Evolutionary conservation across 2,113 vertebrate genomes (phyloP).

Genomic region (Nipponia nippon): DNA sequence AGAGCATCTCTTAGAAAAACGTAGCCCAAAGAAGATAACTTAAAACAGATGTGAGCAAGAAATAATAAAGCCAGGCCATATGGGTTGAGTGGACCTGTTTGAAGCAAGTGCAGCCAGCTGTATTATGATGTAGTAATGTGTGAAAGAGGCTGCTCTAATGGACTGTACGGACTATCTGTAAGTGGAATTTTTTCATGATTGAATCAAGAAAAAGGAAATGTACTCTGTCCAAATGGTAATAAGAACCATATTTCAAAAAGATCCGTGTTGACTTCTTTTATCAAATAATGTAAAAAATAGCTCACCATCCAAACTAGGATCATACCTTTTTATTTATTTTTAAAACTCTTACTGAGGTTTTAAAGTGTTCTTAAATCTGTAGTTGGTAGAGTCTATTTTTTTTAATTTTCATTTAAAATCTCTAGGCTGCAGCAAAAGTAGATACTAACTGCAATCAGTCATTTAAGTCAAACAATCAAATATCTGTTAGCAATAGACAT

Average conservation of each 20-base stretch:
- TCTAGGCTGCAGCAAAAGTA: not conserved
- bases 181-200: constrained; percentile 36
- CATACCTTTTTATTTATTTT: constrained; percentile 34
- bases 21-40: not conserved
- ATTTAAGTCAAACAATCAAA: not conserved
- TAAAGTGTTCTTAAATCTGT: not conserved
- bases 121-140: constrained; percentile 54
- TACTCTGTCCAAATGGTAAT: constrained; percentile 38
- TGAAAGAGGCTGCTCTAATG: constrained; percentile 33
- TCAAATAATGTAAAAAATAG: not conserved
- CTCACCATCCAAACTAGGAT: not conserved
- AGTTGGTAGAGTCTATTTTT: not conserved
- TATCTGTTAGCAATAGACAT: not conserved
- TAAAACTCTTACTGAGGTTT: not conserved
- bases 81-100: not conserved
- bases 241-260: constrained; percentile 39
- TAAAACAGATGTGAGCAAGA: constrained; percentile 23
- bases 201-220: constrained; percentile 53
- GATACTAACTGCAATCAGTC: not conserved
- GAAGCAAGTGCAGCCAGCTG: constrained; percentile 14
- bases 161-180: constrained; percentile 1
- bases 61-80: not conserved
- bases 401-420: not conserved
- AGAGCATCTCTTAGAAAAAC: not conserved
- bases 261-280: not conserved